Conservation (phyloP, 2,113 vertebrate genomes). For the Cercocebus atys region DNA sequence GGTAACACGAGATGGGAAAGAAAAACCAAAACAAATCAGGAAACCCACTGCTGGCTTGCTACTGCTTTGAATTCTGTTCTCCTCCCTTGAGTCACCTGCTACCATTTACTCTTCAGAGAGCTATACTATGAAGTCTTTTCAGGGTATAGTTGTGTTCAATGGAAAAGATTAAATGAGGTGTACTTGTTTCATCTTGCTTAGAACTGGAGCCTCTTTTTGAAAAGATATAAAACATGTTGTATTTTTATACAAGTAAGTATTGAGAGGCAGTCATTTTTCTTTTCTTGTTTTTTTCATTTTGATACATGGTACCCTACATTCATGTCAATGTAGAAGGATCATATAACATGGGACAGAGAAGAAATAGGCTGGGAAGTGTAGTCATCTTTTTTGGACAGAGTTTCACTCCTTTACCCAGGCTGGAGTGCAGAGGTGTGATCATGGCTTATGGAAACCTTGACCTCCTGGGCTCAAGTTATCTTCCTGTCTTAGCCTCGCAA, state of each 20-base stretch:
- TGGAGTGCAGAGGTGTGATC: no score
- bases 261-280: not conserved
- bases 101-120: not conserved
- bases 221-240: not conserved
- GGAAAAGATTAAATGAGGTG: not conserved
- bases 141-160: not conserved
- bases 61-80: slow-evolving; percentile 11
- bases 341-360: not conserved
- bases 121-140: not conserved
- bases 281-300: not conserved
- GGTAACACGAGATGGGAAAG: not conserved
- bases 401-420: no score
- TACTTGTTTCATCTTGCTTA: not conserved
- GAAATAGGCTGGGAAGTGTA: not conserved
- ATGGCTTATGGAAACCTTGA: no score
- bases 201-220: not conserved
- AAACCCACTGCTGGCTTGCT: not conserved
- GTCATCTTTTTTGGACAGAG: not conserved
- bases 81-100: not conserved
- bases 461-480: no score
- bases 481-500: no score
- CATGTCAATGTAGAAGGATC: not conserved
- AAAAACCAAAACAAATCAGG: not conserved
- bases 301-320: not conserved
- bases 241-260: not conserved